A percentile compares a stretch with the other conserved stretches of the same genome.
These are phyloP conservation scores for Luscinia luscinia DNA, from an alignment of 2,797 vertebrate species.

Conservation along the genomic window DNA sequence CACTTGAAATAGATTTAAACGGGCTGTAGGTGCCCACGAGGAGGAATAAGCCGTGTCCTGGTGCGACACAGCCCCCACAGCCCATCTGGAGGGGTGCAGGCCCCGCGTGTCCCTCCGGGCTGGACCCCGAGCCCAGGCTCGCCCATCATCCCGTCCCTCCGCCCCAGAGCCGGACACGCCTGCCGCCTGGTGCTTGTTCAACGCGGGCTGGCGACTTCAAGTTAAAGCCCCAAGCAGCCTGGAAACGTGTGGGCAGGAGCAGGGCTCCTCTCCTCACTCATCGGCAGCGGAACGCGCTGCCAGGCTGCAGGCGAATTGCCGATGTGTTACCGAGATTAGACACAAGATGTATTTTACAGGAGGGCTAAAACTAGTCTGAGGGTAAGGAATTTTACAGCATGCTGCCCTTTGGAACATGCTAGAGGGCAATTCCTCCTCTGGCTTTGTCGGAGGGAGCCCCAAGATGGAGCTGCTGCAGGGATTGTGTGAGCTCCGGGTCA, in stretches of 20 bases:
- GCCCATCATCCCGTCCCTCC: rapidly evolving
- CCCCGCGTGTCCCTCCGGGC: rapidly evolving
- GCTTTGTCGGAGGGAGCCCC: background rate
- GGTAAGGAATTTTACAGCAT: background rate
- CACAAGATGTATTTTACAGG: background rate
- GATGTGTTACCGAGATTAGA: background rate
- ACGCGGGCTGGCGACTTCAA: background rate
- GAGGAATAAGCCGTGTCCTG: background rate
- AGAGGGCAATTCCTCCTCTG: background rate
- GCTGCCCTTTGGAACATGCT: background rate
- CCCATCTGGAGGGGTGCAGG: background rate
- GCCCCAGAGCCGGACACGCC: background rate
- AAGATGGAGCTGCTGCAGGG: rapidly evolving
- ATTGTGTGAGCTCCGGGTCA: background rate
- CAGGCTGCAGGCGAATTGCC: background rate
- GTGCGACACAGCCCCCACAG: background rate
- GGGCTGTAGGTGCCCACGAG: background rate
- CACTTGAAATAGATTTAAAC: background rate
- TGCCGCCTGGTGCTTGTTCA: rapidly evolving
- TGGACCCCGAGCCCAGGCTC: background rate
- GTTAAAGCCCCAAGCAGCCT: background rate
- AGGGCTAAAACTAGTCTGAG: background rate
- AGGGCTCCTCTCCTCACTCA: background rate
- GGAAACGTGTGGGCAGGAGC: background rate
- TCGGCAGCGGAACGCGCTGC: rapidly evolving